Conservation (phyloP, 2,888 invertebrate species). For the Sarcophaga caerulescens region DNA sequence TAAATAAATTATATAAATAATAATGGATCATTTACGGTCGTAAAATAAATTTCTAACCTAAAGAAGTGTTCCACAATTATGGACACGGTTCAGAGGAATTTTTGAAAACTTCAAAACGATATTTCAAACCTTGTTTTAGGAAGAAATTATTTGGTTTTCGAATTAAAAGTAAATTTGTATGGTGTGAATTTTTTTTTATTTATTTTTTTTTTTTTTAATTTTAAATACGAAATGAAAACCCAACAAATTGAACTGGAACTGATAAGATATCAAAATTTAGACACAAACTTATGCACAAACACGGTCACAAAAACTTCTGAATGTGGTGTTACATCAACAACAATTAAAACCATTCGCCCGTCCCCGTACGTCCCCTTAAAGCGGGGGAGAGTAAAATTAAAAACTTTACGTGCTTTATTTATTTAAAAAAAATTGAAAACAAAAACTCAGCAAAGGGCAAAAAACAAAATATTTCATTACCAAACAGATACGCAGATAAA, state of each 20-base stretch:
- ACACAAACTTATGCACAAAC: slow-evolving; percentile 22
- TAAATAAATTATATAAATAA: too few relatives aligned
- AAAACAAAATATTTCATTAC: not conserved
- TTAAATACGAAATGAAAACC: slow-evolving; percentile 43
- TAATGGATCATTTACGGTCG: too few relatives aligned
- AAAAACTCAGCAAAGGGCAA: not conserved
- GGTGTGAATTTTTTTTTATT: too few relatives aligned
- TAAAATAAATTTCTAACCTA: too few relatives aligned
- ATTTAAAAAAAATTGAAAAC: not conserved
- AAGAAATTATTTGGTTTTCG: too few relatives aligned
- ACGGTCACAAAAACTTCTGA: not conserved
- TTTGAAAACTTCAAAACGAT: too few relatives aligned
- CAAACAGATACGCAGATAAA: not conserved
- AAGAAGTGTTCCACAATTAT: too few relatives aligned
- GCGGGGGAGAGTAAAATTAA: slow-evolving; percentile 15
- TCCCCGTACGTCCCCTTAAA: not conserved
- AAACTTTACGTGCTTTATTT: slow-evolving; percentile 38
- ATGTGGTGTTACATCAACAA: not conserved
- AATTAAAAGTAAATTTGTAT: too few relatives aligned
- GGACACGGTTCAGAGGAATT: too few relatives aligned
- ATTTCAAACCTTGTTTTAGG: too few relatives aligned
- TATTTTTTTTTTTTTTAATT: not conserved
- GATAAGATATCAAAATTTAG: slow-evolving; percentile 57
- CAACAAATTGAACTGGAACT: slow-evolving; percentile 34
- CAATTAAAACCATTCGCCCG: slow-evolving; percentile 4